Conservation (phyloP, 2,113 vertebrate genomes). For the Nicator chloris region DNA sequence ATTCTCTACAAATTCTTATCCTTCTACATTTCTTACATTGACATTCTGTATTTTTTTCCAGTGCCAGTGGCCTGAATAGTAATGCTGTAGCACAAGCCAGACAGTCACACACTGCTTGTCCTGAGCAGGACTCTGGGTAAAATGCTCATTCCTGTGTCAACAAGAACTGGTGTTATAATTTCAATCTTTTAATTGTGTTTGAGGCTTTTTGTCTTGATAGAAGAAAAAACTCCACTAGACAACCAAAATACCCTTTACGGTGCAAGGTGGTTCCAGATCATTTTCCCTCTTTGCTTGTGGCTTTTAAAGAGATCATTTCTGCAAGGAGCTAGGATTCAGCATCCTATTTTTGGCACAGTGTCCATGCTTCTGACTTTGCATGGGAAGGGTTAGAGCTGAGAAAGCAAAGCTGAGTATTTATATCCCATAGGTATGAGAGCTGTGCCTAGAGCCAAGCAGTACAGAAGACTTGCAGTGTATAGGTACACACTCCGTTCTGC, state of each 20-base stretch:
- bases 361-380: background rate
- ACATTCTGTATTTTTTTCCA: background rate
- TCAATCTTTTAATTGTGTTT: background rate
- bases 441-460: background rate
- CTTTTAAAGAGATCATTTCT: background rate
- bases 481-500: background rate
- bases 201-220: background rate
- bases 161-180: background rate
- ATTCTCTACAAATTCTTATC: background rate
- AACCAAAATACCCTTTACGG: background rate
- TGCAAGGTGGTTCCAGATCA: background rate
- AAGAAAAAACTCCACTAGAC: background rate
- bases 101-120: background rate
- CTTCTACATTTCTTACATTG: background rate
- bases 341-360: background rate
- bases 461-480: background rate
- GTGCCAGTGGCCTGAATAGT: background rate
- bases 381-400: background rate
- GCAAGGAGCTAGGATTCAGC: background rate
- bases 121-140: background rate
- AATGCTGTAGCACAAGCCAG: background rate
- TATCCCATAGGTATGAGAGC: background rate
- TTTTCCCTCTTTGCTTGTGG: background rate
- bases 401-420: constrained; percentile 15
- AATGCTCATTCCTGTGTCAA: background rate